Percentiles rank a stretch among this genome's conserved stretches.
phyloP scores from a whole-genome alignment of 2,113 vertebrate genomes.

The Tragelaphus scriptus region DNA sequence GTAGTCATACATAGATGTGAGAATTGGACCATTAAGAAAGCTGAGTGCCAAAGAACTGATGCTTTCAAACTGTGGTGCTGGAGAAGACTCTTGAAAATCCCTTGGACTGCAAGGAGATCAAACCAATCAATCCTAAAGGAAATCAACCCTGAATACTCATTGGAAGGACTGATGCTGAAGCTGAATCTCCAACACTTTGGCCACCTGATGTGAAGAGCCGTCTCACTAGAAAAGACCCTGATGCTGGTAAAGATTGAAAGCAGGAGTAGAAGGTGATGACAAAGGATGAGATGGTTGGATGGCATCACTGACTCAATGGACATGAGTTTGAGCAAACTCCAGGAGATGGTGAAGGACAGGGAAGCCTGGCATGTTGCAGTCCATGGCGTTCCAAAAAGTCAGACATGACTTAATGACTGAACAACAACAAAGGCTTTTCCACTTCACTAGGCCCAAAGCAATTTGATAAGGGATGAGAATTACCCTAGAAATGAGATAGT shows the following conservation, averaged over 20 bases:
- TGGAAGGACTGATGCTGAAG: neutral
- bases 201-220: neutral
- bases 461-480: neutral
- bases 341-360: neutral
- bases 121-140: neutral
- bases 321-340: neutral
- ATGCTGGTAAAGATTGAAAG: neutral
- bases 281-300: neutral
- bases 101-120: neutral
- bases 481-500: neutral
- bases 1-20: neutral
- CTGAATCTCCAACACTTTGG: neutral
- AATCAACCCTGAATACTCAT: neutral
- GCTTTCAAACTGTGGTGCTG: neutral
- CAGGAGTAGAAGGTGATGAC: neutral
- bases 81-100: neutral
- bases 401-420: neutral
- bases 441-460: neutral
- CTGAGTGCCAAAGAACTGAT: neutral
- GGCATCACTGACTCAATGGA: neutral
- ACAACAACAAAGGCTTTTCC: neutral
- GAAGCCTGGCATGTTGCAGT: neutral
- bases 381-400: neutral
- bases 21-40: neutral
- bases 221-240: neutral